A percentile compares a stretch with the other conserved stretches of the same genome.
Evolutionary conservation across 1,140 invertebrate genomes (phyloP).

Genomic region (Frieseomelitta varia): DNA sequence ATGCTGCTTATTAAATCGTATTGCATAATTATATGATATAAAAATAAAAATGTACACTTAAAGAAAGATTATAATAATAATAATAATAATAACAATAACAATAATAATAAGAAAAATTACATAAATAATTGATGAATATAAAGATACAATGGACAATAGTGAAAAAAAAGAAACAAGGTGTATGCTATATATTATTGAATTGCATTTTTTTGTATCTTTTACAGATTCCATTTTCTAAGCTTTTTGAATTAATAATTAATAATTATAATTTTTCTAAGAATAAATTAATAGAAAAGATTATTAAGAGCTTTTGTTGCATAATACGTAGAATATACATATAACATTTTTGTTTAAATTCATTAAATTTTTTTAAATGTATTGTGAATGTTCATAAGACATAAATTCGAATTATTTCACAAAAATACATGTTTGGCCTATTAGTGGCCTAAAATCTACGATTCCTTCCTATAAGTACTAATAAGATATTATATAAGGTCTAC

Average conservation of each 20-base stretch:
- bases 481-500: slow-evolving; percentile 56
- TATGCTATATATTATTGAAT: slow-evolving; percentile 39
- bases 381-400: slow-evolving; percentile 21
- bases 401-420: slow-evolving; percentile 53
- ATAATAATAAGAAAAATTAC: slow-evolving; percentile 39
- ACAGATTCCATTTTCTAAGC: slow-evolving; percentile 20
- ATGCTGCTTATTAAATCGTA: slow-evolving; percentile 47
- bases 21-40: slow-evolving; percentile 52
- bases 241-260: not conserved
- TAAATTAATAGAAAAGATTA: slow-evolving; percentile 10
- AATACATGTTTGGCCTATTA: slow-evolving; percentile 53
- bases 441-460: slow-evolving; percentile 54
- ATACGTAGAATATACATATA: not conserved
- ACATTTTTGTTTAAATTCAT: slow-evolving; percentile 20
- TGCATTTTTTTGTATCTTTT: slow-evolving; percentile 36
- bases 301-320: slow-evolving; percentile 22
- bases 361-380: slow-evolving; percentile 18
- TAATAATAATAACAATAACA: slow-evolving; percentile 11
- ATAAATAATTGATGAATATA: slow-evolving; percentile 53
- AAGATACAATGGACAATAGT: slow-evolving; percentile 60
- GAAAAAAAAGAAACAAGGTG: slow-evolving; percentile 48
- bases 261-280: slow-evolving; percentile 7
- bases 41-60: slow-evolving; percentile 35
- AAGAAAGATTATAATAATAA: slow-evolving; percentile 31
- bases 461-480: slow-evolving; percentile 63